Conservation (phyloP, 2,888 invertebrate genomes). For the Calephelis perditalis region DNA sequence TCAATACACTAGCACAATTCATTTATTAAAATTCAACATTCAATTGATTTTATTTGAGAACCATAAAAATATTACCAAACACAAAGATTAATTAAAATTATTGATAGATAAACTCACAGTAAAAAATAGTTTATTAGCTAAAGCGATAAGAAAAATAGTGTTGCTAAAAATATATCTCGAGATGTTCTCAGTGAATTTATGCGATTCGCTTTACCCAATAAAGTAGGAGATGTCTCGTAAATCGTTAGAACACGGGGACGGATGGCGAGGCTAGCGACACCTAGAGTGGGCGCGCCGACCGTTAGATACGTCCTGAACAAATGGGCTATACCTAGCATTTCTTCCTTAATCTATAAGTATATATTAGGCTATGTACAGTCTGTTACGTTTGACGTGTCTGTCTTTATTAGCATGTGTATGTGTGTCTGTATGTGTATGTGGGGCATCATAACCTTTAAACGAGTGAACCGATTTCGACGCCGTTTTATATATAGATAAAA, state of each 20-base stretch:
- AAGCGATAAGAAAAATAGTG: slow-evolving; percentile 38
- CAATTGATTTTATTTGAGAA: no score
- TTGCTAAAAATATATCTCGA: slow-evolving; percentile 51
- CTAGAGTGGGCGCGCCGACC: slow-evolving; percentile 69
- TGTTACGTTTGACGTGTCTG: no score
- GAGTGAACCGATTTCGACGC: no score
- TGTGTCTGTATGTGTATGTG: no score
- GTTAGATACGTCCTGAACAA: slow-evolving; percentile 46
- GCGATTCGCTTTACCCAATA: slow-evolving; percentile 67
- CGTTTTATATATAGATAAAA: no score
- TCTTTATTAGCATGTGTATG: no score
- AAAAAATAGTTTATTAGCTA: slow-evolving; percentile 19
- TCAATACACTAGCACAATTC: no score
- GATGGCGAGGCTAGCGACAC: slow-evolving; percentile 60
- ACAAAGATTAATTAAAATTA: slow-evolving; percentile 2
- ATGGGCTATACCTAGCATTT: slow-evolving; percentile 25
- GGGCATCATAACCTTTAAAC: no score
- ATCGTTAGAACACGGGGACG: slow-evolving; percentile 55
- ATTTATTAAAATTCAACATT: no score
- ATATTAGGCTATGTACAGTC: not conserved
- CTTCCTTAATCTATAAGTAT: slow-evolving; percentile 1
- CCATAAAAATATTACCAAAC: no score
- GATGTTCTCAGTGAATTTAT: slow-evolving; percentile 59
- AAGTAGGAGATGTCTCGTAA: slow-evolving; percentile 71
- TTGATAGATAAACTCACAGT: not conserved